Conservation (phyloP, 2,113 vertebrate genomes). For the Pangasianodon hypophthalmus region DNA sequence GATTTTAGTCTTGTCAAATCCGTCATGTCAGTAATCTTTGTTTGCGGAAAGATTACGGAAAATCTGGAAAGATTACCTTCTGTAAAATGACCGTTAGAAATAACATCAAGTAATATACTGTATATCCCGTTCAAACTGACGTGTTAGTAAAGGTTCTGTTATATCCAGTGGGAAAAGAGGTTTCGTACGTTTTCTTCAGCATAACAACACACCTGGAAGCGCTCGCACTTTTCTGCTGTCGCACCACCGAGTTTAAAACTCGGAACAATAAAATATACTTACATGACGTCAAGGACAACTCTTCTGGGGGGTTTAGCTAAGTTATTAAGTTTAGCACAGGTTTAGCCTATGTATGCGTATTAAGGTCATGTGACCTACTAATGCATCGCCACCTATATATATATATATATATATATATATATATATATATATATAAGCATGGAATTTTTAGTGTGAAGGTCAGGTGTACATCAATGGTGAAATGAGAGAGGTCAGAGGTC, state of each 20-base stretch:
- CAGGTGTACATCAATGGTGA: not conserved
- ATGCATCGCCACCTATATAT: not conserved
- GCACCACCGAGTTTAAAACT: not conserved
- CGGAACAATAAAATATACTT: not conserved
- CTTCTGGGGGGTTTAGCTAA: not conserved
- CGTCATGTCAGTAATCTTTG: not conserved
- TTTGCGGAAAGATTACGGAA: not conserved
- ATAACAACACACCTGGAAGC: not conserved
- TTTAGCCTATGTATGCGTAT: not conserved
- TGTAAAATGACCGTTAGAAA: not conserved
- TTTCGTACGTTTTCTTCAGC: not conserved
- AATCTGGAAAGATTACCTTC: not conserved
- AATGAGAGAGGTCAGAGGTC: not conserved
- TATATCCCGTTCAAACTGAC: not conserved
- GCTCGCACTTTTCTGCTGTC: not conserved
- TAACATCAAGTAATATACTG: not conserved
- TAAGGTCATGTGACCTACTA: not conserved
- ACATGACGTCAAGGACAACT: not conserved
- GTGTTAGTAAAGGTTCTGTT: not conserved
- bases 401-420: not conserved
- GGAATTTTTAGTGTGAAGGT: not conserved
- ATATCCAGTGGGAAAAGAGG: not conserved
- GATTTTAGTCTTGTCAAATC: not conserved
- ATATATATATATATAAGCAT: not conserved
- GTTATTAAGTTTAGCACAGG: not conserved